Evolutionary conservation across 2,888 invertebrate species (phyloP).

Genomic region (Lasioglossum leucozonium): DNA sequence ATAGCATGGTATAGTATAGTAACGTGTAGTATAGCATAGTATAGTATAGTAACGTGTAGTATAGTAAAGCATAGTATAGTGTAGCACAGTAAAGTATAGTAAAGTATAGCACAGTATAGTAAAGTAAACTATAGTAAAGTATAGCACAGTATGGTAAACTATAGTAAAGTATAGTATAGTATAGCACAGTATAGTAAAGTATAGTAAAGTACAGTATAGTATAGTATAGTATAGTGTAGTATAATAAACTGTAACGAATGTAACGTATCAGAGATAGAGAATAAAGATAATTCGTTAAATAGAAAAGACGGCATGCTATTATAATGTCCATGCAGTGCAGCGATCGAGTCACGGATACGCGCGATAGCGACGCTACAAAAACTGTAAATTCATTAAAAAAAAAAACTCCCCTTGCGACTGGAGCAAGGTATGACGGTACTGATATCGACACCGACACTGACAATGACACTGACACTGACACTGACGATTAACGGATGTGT

Average conservation of each 20-base stretch:
- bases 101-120: neutral
- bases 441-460: neutral
- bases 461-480: neutral
- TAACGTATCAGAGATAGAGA: neutral
- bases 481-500: neutral
- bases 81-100: neutral
- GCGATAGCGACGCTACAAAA: slow-evolving; percentile 37
- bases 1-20: neutral
- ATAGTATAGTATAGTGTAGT: neutral
- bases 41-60: neutral
- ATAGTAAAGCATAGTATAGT: neutral
- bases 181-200: neutral
- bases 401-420: slow-evolving; percentile 30
- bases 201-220: neutral
- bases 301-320: slow-evolving; percentile 67
- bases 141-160: neutral
- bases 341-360: slow-evolving; percentile 54
- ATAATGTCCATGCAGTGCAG: slow-evolving; percentile 67
- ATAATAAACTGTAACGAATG: neutral
- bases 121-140: neutral
- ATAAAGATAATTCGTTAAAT: slow-evolving; percentile 32
- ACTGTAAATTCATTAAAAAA: slow-evolving; percentile 25
- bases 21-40: neutral
- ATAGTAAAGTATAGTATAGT: neutral
- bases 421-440: slow-evolving; percentile 26